phyloP scores from a whole-genome alignment of 2,888 invertebrate species.

The Nysson spinosus region DNA sequence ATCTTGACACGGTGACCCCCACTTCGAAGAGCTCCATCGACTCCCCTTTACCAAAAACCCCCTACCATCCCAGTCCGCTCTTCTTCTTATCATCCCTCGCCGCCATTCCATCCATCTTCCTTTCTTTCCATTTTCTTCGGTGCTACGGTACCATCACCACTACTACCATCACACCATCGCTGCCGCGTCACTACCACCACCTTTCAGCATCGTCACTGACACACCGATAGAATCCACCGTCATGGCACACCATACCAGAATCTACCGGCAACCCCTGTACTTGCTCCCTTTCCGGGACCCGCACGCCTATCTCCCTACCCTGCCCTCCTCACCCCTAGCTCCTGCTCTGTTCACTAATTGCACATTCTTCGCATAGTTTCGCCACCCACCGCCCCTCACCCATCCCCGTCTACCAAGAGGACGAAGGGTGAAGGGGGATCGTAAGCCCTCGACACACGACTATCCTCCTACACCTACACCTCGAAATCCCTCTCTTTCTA shows the following conservation, averaged over 20 bases:
- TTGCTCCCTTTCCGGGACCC: constrained; percentile 80
- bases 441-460: constrained; percentile 59
- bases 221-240: constrained; percentile 33
- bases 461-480: constrained; percentile 37
- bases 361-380: constrained; percentile 98
- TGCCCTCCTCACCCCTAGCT: constrained; percentile 81
- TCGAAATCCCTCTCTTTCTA: constrained; percentile 29
- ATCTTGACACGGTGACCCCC: constrained; percentile 70
- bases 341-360: constrained; percentile 92
- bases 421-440: constrained; percentile 48
- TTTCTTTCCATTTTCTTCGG: constrained; percentile 74
- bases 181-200: constrained; percentile 3
- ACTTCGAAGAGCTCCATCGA: constrained; percentile 40
- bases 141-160: constrained; percentile 55
- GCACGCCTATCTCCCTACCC: constrained; percentile 79
- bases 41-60: constrained; percentile 22
- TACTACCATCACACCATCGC: constrained; percentile 30
- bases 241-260: constrained; percentile 61
- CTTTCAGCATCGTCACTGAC: constrained; percentile 34
- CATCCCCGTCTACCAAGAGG: constrained; percentile 43
- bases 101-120: constrained; percentile 76
- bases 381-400: constrained; percentile 78
- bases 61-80: constrained; percentile 43
- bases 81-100: constrained; percentile 63
- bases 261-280: constrained; percentile 42